These are phyloP conservation scores for Notodonta ziczac DNA, from an alignment of 2,888 invertebrate genomes.

Conservation along the genomic window DNA sequence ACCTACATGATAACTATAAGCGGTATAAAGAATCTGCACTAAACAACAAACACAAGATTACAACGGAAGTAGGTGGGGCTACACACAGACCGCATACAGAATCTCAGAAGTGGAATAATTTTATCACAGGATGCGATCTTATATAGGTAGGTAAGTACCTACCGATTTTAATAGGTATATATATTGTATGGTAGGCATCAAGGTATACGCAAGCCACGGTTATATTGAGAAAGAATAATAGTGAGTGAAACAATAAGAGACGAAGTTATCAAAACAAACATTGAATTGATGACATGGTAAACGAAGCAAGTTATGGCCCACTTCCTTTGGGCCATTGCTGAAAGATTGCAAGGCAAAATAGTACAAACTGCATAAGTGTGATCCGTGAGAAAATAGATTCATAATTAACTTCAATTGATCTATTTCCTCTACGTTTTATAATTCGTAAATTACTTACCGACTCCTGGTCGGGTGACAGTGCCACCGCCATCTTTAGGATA, in stretches of 20 bases:
- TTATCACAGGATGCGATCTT: constrained; percentile 30
- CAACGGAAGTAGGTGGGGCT: constrained; percentile 50
- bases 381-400: neutral
- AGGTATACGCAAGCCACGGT: neutral
- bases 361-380: neutral
- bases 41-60: constrained; percentile 21
- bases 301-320: constrained; percentile 56
- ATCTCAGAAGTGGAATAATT: constrained; percentile 17
- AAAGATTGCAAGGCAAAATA: constrained; percentile 8
- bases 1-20: neutral
- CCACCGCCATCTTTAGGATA: constrained; percentile 86
- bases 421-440: constrained; percentile 10
- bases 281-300: constrained; percentile 79
- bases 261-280: constrained; percentile 80
- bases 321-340: constrained; percentile 28
- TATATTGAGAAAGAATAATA: neutral
- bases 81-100: constrained; percentile 21
- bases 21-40: neutral
- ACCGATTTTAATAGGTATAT: neutral
- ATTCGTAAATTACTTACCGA: constrained; percentile 85
- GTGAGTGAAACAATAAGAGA: constrained; percentile 31
- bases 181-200: neutral
- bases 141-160: neutral
- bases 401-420: neutral
- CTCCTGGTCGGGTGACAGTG: constrained; percentile 90